Conservation (phyloP, 2,888 invertebrate genomes). For the Maniola hyperantus region DNA sequence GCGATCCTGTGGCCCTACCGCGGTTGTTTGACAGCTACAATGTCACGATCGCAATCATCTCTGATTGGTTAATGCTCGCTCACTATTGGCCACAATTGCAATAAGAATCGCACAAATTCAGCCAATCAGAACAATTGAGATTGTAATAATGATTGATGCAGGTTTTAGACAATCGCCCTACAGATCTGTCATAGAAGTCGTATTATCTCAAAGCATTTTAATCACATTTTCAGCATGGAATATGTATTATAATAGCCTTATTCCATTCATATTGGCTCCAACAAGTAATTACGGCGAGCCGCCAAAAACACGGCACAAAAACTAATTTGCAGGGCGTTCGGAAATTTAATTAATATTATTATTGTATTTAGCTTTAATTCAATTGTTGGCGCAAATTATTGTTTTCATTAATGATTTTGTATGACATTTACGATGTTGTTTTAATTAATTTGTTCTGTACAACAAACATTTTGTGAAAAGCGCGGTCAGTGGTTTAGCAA, state of each 20-base stretch:
- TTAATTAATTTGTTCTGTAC: slow-evolving; percentile 9
- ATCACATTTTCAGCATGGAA: too few relatives aligned
- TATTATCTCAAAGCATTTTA: too few relatives aligned
- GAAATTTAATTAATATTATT: slow-evolving; percentile 12
- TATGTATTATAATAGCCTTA: background rate
- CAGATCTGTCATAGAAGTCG: too few relatives aligned
- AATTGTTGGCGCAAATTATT: slow-evolving; percentile 14
- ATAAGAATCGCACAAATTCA: too few relatives aligned
- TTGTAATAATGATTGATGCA: too few relatives aligned
- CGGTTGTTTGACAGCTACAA: too few relatives aligned
- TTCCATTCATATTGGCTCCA: background rate
- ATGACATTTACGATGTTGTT: slow-evolving; percentile 1
- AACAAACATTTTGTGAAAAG: background rate
- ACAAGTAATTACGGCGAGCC: slow-evolving; percentile 11
- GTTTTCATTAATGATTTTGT: slow-evolving; percentile 11
- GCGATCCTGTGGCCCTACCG: too few relatives aligned
- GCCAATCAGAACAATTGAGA: too few relatives aligned
- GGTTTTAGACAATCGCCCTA: too few relatives aligned
- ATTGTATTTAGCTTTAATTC: slow-evolving; percentile 15
- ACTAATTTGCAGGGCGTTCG: slow-evolving; percentile 11
- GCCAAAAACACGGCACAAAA: slow-evolving; percentile 13
- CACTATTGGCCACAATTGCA: too few relatives aligned
- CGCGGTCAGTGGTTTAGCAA: background rate
- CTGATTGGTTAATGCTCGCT: too few relatives aligned
- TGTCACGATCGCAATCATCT: too few relatives aligned